A percentile compares a stretch with the other conserved stretches of the same genome.
Conservation (phyloP, 1,140 invertebrate species). For the Panulirus ornatus region DNA sequence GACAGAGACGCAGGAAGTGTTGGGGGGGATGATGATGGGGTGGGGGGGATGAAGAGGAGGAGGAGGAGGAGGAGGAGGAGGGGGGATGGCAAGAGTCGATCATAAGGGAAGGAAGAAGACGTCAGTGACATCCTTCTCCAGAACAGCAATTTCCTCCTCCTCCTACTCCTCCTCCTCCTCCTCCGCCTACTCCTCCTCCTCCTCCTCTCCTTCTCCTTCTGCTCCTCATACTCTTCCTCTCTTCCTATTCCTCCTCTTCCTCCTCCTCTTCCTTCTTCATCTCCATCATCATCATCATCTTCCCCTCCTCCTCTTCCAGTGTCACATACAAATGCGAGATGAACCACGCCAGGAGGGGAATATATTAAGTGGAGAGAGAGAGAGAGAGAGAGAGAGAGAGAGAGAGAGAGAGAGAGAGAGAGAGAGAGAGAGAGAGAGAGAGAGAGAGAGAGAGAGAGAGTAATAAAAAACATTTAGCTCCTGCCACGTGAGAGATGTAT, state of each 20-base stretch:
- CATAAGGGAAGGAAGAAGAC: no score
- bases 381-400: constrained; percentile 13
- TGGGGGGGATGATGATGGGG: background rate
- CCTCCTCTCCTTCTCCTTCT: background rate
- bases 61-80: constrained; percentile 1
- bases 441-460: background rate
- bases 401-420: constrained; percentile 22
- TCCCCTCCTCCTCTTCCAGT: no score
- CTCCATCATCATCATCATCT: no score
- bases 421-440: background rate
- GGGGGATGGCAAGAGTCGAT: no score
- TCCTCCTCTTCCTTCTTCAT: no score
- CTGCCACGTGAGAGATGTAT: no score
- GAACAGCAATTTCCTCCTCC: no score
- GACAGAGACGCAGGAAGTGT: background rate
- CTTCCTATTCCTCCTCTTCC: no score
- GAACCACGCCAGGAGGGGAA: background rate
- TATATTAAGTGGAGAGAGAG: background rate
- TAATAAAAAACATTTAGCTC: no score
- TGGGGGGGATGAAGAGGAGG: background rate
- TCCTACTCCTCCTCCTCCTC: background rate
- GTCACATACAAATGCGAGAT: background rate
- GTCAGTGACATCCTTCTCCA: no score
- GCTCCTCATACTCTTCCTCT: no score
- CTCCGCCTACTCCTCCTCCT: background rate